Conservation (phyloP, 1,140 invertebrate species). For the Drosophila santomea region DNA sequence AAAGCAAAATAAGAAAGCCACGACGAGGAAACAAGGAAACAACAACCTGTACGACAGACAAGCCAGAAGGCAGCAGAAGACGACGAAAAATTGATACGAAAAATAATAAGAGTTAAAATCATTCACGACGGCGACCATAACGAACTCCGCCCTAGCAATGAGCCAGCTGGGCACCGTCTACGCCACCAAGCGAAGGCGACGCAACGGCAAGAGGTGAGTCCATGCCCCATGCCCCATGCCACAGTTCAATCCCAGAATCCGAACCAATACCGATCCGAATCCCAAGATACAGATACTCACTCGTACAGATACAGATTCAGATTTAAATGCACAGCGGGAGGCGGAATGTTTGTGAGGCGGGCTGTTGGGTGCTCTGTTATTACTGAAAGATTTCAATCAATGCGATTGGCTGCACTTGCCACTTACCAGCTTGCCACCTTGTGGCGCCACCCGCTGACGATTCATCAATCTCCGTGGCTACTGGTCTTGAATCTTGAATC, state of each 20-base stretch:
- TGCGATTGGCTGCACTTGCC: conserved; percentile 57
- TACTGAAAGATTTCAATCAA: conserved; percentile 76
- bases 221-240: conserved; percentile 61
- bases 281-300: conserved; percentile 23
- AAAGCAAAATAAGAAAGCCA: conserved; percentile 7
- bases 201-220: conserved; percentile 96
- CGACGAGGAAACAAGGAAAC: conserved; percentile 3
- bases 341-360: conserved; percentile 22
- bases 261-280: not conserved
- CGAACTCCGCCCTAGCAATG: conserved; percentile 86
- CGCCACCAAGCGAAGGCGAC: conserved; percentile 95
- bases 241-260: not conserved
- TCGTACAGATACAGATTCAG: conserved; percentile 21
- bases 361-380: conserved; percentile 42
- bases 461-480: conserved; percentile 61
- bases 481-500: conserved; percentile 41
- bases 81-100: conserved; percentile 39
- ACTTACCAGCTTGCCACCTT: conserved; percentile 52
- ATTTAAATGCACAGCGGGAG: conserved; percentile 41
- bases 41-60: conserved; percentile 17
- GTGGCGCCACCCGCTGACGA: conserved; percentile 57
- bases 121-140: conserved; percentile 84
- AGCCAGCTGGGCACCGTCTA: conserved; percentile 97
- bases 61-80: conserved; percentile 14
- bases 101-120: conserved; percentile 63